phyloP scores from a whole-genome alignment of 1,140 invertebrate genomes.

The Proales similis region DNA sequence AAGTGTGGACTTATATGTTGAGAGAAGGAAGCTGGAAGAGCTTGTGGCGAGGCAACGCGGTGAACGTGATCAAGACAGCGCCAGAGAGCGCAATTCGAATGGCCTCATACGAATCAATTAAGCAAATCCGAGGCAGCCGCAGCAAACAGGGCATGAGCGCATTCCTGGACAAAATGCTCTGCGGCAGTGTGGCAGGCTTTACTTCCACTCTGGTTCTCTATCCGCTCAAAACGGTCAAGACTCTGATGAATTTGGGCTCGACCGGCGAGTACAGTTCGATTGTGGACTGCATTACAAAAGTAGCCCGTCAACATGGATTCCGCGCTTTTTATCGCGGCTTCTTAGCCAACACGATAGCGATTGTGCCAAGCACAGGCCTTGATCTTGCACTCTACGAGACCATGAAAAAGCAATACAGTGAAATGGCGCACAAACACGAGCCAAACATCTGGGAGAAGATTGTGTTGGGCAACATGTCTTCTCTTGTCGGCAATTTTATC shows the following conservation, averaged over 20 bases:
- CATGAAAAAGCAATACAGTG: constrained; percentile 24
- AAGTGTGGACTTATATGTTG: constrained; percentile 58
- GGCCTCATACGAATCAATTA: constrained; percentile 82
- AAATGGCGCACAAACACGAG: constrained; percentile 9
- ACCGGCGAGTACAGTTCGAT: constrained; percentile 84
- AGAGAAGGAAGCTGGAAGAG: constrained; percentile 80
- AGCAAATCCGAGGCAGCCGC: not conserved
- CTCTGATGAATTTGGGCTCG: constrained; percentile 82
- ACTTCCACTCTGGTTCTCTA: constrained; percentile 3
- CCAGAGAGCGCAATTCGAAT: constrained; percentile 96
- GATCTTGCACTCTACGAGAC: constrained; percentile 93
- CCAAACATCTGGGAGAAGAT: constrained; percentile 9
- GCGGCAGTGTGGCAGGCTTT: constrained; percentile 19
- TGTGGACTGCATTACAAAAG: constrained; percentile 77
- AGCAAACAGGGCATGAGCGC: not conserved
- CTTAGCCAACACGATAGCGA: constrained; percentile 92
- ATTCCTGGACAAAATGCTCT: constrained; percentile 21
- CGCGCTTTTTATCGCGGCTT: constrained; percentile 71
- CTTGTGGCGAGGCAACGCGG: constrained; percentile 93
- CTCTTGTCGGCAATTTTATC: constrained; percentile 27
- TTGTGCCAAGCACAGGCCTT: constrained; percentile 96
- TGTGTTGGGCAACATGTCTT: constrained; percentile 27
- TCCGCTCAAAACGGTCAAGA: constrained; percentile 65
- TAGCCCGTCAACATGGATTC: constrained; percentile 76
- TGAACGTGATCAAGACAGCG: constrained; percentile 96